These are phyloP conservation scores for Pristionchus maxplancki DNA, from an alignment of 2,888 invertebrate genomes.

Conservation along the genomic window DNA sequence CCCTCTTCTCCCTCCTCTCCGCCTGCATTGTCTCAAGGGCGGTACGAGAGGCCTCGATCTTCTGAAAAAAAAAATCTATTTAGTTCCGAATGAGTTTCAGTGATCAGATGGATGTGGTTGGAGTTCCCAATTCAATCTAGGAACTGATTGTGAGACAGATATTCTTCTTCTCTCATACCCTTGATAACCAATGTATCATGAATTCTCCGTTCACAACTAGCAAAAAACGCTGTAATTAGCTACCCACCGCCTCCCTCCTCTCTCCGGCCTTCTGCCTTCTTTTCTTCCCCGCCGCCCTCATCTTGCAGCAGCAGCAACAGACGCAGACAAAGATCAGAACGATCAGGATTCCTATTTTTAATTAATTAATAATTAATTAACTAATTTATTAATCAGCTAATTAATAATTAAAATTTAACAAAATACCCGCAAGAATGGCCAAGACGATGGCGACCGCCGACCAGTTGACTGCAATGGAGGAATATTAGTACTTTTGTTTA, in stretches of 20 bases:
- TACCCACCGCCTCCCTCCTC: slow-evolving; percentile 24
- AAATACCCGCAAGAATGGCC: slow-evolving; percentile 61
- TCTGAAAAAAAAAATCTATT: slow-evolving; percentile 15
- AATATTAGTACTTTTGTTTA: background rate
- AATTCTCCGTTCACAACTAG: background rate
- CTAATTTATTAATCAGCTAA: background rate
- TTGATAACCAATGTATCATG: too few relatives aligned
- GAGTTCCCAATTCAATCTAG: too few relatives aligned
- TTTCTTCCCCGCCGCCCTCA: background rate
- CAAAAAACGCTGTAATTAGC: background rate
- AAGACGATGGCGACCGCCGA: slow-evolving; percentile 65
- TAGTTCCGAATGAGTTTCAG: background rate
- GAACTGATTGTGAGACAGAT: too few relatives aligned
- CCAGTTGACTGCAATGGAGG: slow-evolving; percentile 62
- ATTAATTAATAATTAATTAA: background rate
- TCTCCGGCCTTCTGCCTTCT: slow-evolving; percentile 36
- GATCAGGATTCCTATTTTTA: slow-evolving; percentile 30
- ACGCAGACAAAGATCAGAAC: slow-evolving; percentile 37
- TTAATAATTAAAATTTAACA: slow-evolving; percentile 56
- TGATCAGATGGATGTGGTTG: too few relatives aligned
- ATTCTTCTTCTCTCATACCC: background rate
- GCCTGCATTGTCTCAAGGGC: slow-evolving; percentile 57
- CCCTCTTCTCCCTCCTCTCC: slow-evolving; percentile 56
- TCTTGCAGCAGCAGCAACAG: slow-evolving; percentile 44
- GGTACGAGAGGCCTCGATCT: slow-evolving; percentile 53